Conservation (phyloP, 2,113 vertebrate species). For the Dipodomys spectabilis region DNA sequence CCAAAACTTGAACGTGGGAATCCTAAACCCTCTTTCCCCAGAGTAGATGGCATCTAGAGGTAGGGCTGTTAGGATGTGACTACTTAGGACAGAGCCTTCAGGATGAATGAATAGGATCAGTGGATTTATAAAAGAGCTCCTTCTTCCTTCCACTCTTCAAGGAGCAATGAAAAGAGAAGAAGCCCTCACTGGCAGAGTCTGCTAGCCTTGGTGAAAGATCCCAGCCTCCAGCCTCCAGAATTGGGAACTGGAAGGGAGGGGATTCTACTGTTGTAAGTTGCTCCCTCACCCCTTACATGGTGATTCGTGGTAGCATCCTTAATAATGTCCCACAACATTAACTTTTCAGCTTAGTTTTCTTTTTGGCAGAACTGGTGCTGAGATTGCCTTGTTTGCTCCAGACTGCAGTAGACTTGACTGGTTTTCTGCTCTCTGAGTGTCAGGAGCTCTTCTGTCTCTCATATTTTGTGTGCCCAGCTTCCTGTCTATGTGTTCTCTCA, state of each 20-base stretch:
- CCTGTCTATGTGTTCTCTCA: background rate
- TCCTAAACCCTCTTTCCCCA: background rate
- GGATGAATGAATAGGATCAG: background rate
- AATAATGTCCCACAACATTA: background rate
- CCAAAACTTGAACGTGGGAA: background rate
- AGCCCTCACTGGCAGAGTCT: background rate
- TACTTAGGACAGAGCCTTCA: background rate
- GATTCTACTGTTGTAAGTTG: background rate
- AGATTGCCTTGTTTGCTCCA: background rate
- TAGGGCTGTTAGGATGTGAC: background rate
- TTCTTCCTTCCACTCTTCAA: background rate
- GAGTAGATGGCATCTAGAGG: background rate
- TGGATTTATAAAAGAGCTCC: background rate
- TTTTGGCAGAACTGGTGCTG: background rate
- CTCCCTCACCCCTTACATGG: no score
- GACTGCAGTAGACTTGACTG: background rate
- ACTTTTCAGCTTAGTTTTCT: slow-evolving; percentile 14
- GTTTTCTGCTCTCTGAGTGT: background rate
- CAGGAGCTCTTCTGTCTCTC: background rate
- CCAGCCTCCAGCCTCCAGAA: background rate
- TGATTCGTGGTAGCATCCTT: background rate
- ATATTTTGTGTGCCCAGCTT: background rate
- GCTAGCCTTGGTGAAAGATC: background rate
- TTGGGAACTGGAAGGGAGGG: background rate
- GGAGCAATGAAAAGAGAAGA: background rate